phyloP scores from a whole-genome alignment of 2,797 vertebrate genomes.

The Hippocampus kuda region DNA sequence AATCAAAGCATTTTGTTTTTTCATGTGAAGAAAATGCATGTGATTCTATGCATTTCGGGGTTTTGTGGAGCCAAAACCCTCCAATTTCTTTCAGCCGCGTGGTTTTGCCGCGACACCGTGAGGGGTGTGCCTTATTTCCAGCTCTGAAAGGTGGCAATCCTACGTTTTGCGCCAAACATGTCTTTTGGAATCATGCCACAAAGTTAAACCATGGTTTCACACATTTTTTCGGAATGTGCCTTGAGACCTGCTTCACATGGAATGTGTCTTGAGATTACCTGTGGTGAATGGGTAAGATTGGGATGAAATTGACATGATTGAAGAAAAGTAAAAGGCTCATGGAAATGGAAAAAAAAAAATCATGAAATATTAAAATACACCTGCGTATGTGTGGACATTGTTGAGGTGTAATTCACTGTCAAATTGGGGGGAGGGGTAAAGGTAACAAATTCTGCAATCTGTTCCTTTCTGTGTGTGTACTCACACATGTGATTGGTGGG shows the following conservation, averaged over 20 bases:
- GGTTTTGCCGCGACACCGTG: no score
- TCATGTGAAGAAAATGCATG: no score
- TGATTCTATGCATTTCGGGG: no score
- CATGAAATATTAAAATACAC: constrained; percentile 5
- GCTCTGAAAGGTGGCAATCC: no score
- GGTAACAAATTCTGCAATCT: constrained; percentile 50
- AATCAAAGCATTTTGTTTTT: no score
- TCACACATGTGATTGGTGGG: constrained; percentile 18
- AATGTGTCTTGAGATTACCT: neutral
- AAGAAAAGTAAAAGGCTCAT: neutral
- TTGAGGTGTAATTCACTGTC: constrained; percentile 64
- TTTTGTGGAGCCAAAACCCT: no score
- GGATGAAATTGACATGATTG: neutral
- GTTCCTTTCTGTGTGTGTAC: constrained; percentile 39
- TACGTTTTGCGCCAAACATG: no score
- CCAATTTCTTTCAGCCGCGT: no score
- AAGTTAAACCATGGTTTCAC: neutral
- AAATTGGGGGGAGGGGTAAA: constrained; percentile 22
- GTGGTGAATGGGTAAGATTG: neutral
- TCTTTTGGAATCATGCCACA: neutral
- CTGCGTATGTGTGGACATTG: constrained; percentile 7
- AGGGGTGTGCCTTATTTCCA: no score
- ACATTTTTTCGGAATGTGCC: neutral
- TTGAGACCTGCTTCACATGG: neutral
- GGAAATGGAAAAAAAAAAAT: constrained; percentile 9